Evolutionary conservation across 2,113 vertebrate species (phyloP).

Genomic region (Cyprinus carpio): DNA sequence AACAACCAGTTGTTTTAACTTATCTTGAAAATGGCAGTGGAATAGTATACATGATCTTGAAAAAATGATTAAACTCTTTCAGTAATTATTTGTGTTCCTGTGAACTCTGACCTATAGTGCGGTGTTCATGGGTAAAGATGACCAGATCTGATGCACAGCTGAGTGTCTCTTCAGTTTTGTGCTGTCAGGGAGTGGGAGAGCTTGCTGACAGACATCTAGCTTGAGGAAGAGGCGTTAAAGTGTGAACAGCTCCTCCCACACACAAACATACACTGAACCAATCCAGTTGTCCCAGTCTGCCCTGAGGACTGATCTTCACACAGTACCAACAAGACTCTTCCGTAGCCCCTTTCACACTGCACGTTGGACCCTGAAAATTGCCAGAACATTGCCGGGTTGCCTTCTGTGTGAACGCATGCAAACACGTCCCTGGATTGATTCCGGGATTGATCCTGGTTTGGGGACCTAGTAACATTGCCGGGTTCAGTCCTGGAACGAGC

Average conservation of each 20-base stretch:
- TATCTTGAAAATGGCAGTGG: neutral
- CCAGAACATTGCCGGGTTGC: too few relatives aligned
- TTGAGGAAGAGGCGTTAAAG: constrained; percentile 15
- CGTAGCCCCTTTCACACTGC: too few relatives aligned
- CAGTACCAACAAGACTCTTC: too few relatives aligned
- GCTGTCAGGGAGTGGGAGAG: constrained; percentile 28
- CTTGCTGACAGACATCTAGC: constrained; percentile 16
- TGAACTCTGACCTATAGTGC: neutral
- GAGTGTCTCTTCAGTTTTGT: neutral
- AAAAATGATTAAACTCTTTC: neutral
- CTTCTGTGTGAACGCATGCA: too few relatives aligned
- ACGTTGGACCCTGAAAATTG: too few relatives aligned
- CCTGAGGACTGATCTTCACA: neutral
- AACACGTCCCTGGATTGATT: too few relatives aligned
- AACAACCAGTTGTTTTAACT: neutral
- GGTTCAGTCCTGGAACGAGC: too few relatives aligned
- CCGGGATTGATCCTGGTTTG: too few relatives aligned
- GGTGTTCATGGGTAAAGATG: neutral
- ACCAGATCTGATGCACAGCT: neutral
- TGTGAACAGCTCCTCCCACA: constrained; percentile 32
- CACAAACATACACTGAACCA: constrained; percentile 12
- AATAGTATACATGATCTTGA: neutral
- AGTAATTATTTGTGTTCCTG: neutral
- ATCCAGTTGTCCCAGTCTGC: constrained; percentile 12
- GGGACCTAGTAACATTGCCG: too few relatives aligned